Percentiles rank a stretch among this genome's conserved stretches.
Evolutionary conservation across 2,797 vertebrate species (phyloP).

Genomic region (Malacoraja senta): DNA sequence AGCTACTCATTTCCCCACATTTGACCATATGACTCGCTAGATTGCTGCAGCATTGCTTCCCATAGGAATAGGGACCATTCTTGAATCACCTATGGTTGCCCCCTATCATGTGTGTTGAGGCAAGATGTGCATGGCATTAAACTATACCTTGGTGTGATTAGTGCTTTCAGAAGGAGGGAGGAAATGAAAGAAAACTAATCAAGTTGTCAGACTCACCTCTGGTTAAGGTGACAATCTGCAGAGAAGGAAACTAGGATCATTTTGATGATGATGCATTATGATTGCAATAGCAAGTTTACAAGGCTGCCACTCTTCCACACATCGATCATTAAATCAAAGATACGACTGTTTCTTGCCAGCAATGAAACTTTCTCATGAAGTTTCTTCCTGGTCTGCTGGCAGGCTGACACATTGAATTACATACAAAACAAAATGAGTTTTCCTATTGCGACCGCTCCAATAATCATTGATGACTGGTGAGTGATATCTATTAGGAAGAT

Average conservation of each 20-base stretch:
- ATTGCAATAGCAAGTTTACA: neutral
- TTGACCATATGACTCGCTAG: too few relatives aligned
- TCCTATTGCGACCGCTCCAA: neutral
- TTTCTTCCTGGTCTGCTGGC: neutral
- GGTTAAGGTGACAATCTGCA: too few relatives aligned
- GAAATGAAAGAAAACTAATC: neutral
- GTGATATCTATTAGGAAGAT: neutral
- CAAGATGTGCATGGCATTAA: conserved; percentile 4
- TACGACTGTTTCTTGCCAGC: neutral
- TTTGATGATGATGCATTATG: neutral
- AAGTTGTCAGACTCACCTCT: neutral
- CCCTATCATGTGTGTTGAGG: neutral
- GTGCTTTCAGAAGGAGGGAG: neutral
- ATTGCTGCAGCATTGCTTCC: neutral
- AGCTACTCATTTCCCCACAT: neutral
- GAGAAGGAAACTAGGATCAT: neutral
- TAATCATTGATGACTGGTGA: neutral
- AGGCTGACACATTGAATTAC: neutral
- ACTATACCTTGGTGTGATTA: neutral
- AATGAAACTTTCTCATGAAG: neutral
- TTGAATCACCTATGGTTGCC: neutral
- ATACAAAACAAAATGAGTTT: neutral
- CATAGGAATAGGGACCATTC: neutral
- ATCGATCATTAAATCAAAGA: neutral
- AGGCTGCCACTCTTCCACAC: neutral